Evolutionary conservation across 2,797 vertebrate genomes (phyloP).

Genomic region (Anguilla obscura): DNA sequence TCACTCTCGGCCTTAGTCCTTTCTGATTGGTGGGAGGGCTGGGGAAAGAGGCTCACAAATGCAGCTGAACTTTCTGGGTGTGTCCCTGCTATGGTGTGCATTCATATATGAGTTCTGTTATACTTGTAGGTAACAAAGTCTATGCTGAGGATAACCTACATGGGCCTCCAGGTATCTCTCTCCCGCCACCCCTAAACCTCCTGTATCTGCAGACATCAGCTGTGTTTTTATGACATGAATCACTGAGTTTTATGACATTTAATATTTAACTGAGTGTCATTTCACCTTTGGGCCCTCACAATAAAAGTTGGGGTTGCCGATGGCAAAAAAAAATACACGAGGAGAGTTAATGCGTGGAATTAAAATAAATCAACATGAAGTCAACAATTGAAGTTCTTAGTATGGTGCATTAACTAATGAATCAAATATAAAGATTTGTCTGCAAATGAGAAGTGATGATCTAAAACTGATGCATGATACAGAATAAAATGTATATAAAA

Average conservation of each 20-base stretch:
- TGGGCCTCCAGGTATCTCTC: not conserved
- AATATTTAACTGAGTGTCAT: not conserved
- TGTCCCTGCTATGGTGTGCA: not conserved
- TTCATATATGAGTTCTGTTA: not conserved
- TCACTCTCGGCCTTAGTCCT: not conserved
- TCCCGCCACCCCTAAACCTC: not conserved
- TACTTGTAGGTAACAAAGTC: constrained; percentile 5
- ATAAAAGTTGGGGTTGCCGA: not conserved
- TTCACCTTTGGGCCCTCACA: not conserved
- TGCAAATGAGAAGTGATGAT: no score
- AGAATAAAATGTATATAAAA: no score
- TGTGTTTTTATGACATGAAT: not conserved
- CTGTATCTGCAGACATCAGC: constrained; percentile 13
- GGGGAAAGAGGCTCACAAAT: not conserved
- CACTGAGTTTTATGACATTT: not conserved
- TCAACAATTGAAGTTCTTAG: no score
- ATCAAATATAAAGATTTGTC: no score
- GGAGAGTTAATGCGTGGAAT: not conserved
- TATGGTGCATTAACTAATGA: no score
- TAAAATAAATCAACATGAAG: no score
- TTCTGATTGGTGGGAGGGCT: not conserved
- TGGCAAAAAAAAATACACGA: not conserved
- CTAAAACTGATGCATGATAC: no score
- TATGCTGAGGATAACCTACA: not conserved
- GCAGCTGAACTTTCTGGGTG: not conserved